Evolutionary conservation across 2,113 vertebrate genomes (phyloP), one percentile per base, ranked within the genome.

Genomic region (Illadopsis cleaveri): DNA sequence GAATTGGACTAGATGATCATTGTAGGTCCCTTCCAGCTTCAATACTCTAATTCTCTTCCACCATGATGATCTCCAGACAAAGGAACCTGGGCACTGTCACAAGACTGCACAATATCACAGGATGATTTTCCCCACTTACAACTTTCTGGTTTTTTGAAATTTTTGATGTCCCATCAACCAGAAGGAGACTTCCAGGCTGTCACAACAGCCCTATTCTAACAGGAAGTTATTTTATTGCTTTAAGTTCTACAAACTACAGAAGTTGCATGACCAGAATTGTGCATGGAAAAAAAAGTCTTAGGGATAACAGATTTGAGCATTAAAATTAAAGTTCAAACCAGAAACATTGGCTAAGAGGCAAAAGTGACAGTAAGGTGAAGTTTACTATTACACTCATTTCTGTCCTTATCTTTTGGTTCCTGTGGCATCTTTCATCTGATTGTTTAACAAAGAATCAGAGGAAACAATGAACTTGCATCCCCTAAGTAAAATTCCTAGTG

Each of bases 191-290:
- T 84, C 38, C 42, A 89, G 76, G 83, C 57, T 81, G 54, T 78
- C 51, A 93, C 61, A 94, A 88, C 51, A 96, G 42, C 25, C 53
- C 47, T n/a, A 57, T 73, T 82, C 65, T 65, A 95, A 89, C 60
- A 89, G 79, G 72, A 93, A 93, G 87, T 76, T 88, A 83, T 90
- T 94, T 89, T 91, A 78, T 91, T 89, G 84, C 89, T 94, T 84
- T 45, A 93, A 95, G 66, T 90, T 71, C 57, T 89, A 70, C 57
- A 53, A 60, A 71, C 42, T 25, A 31, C 66, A 66, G 94, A 96
- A 94, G 22, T 81, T 89, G 75, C 82, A 83, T 71, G 86, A 96
- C 20, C 71, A 82, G 70, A 93, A 95, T 45, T 80, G 47, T 82
- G 18, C 71, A 85, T 66, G 42, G 83, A 92, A 94, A 89, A 89